Evolutionary conservation across 2,113 vertebrate species (phyloP).

Genomic region (Lampris megalopsis): DNA sequence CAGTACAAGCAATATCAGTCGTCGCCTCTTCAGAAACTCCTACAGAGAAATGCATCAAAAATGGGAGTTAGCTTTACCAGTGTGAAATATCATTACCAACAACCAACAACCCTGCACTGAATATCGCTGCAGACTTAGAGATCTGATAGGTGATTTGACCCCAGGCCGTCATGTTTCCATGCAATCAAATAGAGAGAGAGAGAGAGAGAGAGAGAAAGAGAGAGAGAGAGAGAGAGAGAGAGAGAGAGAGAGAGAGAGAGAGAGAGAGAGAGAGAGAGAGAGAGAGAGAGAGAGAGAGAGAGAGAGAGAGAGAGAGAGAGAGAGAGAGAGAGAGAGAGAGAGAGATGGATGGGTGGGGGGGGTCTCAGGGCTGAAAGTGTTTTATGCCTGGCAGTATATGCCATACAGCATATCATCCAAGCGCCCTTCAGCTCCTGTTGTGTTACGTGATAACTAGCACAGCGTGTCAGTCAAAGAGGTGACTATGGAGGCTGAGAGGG

Average conservation of each 20-base stretch:
- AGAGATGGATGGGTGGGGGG: neutral
- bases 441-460: slow-evolving; percentile 72
- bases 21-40: neutral
- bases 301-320: no score
- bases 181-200: slow-evolving; percentile 23
- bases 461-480: slow-evolving; percentile 71
- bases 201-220: neutral
- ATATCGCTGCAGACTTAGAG: slow-evolving; percentile 7
- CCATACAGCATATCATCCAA: slow-evolving; percentile 51
- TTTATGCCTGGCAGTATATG: slow-evolving; percentile 41
- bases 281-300: neutral
- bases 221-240: no score
- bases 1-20: neutral
- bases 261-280: neutral
- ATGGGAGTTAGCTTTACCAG: slow-evolving; percentile 13
- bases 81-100: neutral
- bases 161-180: slow-evolving; percentile 3
- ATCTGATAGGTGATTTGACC: slow-evolving; percentile 42
- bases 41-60: slow-evolving; percentile 5
- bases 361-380: slow-evolving; percentile 39
- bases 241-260: no score
- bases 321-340: neutral
- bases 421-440: slow-evolving; percentile 63
- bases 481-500: slow-evolving; percentile 67
- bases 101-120: slow-evolving; percentile 8